These are phyloP conservation scores for Meghimatium bilineatum DNA, from an alignment of 2,888 invertebrate species.

Conservation along the genomic window DNA sequence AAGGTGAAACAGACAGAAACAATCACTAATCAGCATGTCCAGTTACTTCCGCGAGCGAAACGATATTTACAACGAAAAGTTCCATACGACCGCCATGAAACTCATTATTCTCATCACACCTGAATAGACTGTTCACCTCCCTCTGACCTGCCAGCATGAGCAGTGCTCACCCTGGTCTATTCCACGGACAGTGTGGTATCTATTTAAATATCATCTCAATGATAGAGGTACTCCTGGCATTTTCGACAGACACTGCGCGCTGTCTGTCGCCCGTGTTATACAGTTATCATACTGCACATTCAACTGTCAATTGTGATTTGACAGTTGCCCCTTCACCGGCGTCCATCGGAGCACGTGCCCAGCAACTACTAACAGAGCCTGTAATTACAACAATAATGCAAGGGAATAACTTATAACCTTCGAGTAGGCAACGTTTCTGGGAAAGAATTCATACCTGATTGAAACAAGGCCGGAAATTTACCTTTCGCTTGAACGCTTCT, in stretches of 20 bases:
- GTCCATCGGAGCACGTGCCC: slow-evolving; percentile 6
- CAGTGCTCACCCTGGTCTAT: not conserved
- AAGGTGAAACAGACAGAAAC: too few species aligned
- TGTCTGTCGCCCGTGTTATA: not conserved
- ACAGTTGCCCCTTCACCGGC: not conserved
- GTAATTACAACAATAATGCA: slow-evolving; percentile 28
- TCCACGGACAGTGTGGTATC: not conserved
- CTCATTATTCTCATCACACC: not conserved
- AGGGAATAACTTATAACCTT: not conserved
- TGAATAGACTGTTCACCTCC: not conserved
- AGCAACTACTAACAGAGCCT: not conserved
- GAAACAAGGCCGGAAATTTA: slow-evolving; percentile 27
- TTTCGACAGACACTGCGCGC: not conserved
- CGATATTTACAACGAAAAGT: not conserved
- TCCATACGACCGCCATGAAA: not conserved
- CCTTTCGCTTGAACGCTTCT: slow-evolving; percentile 8
- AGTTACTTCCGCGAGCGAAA: not conserved
- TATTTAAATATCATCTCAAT: slow-evolving; percentile 8
- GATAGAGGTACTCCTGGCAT: not conserved
- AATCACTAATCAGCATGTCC: not conserved
- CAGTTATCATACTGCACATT: slow-evolving; percentile 27
- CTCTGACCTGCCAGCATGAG: not conserved
- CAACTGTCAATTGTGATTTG: slow-evolving; percentile 10
- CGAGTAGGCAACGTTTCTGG: not conserved
- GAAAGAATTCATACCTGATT: not conserved